These are phyloP conservation scores for Drosophila chauvacae DNA, from an alignment of 1,140 invertebrate genomes.

Conservation along the genomic window DNA sequence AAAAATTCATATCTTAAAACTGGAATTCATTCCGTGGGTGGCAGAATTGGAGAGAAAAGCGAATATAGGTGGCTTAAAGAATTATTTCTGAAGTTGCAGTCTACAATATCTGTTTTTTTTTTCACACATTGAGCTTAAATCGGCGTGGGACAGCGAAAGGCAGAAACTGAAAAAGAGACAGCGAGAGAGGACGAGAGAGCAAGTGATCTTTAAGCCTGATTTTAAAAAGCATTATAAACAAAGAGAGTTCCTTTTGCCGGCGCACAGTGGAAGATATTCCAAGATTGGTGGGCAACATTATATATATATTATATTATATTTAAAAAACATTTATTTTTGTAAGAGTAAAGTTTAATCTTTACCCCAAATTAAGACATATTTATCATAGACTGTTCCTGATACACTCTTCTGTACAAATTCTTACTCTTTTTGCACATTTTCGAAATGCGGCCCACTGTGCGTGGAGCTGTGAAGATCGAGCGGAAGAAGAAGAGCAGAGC, in stretches of 20 bases:
- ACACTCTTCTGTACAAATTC: not conserved
- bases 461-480: conserved; percentile 34
- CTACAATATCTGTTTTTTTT: not conserved
- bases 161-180: not conserved
- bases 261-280: not conserved
- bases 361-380: too few relatives aligned
- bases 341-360: too few relatives aligned
- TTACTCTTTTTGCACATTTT: not conserved
- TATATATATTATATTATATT: too few relatives aligned
- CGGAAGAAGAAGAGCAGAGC: conserved; percentile 18
- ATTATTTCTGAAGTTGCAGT: conserved; percentile 8
- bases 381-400: too few relatives aligned
- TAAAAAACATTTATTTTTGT: not conserved
- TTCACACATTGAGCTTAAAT: conserved; percentile 1
- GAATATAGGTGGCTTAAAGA: conserved; percentile 6
- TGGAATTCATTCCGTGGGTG: conserved; percentile 1
- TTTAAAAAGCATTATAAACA: conserved; percentile 23
- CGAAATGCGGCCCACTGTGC: conserved; percentile 3
- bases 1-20: not conserved
- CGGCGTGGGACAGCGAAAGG: conserved; percentile 6
- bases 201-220: conserved; percentile 31
- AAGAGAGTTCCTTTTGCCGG: conserved; percentile 15
- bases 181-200: conserved; percentile 3
- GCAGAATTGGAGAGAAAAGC: not conserved
- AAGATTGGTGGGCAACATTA: not conserved